Evolutionary conservation across 2,797 vertebrate species (phyloP).

Genomic region (Lepilemur septentrionalis): DNA sequence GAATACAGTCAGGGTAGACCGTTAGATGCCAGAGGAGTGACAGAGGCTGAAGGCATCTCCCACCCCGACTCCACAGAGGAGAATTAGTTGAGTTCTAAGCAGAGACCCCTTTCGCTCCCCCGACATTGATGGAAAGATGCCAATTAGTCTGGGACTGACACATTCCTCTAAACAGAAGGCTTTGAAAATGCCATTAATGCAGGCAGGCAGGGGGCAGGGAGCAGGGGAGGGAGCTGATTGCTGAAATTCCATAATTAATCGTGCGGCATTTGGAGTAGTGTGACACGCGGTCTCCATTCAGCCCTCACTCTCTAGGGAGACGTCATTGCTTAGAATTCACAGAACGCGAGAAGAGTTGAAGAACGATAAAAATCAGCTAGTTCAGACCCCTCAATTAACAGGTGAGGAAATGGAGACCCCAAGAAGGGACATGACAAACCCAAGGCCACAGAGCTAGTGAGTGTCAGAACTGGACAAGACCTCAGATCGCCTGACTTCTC

Average conservation of each 20-base stretch:
- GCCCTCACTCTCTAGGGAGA: slow-evolving; percentile 7
- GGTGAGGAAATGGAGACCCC: slow-evolving; percentile 1
- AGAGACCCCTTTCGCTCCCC: background rate
- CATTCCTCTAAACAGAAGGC: slow-evolving; percentile 68
- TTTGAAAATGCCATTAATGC: slow-evolving; percentile 71
- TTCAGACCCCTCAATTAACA: slow-evolving; percentile 4
- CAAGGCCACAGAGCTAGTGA: background rate
- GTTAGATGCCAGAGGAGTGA: background rate
- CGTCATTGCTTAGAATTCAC: slow-evolving; percentile 10
- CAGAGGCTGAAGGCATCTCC: background rate
- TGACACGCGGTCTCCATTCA: slow-evolving; percentile 68
- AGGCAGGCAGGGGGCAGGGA: slow-evolving; percentile 33
- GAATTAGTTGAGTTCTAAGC: background rate
- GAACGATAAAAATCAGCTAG: background rate
- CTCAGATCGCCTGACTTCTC: background rate
- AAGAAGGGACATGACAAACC: background rate
- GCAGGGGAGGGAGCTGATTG: slow-evolving; percentile 46
- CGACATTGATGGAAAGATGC: slow-evolving; percentile 45
- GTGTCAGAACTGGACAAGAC: background rate
- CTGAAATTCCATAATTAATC: slow-evolving; percentile 75
- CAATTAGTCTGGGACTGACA: slow-evolving; percentile 25
- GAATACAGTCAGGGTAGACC: background rate
- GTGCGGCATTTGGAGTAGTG: slow-evolving; percentile 76
- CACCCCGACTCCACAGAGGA: background rate
- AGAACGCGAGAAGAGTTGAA: background rate